Conservation (phyloP, 1,140 invertebrate genomes). For the Listronotus oregonensis region DNA sequence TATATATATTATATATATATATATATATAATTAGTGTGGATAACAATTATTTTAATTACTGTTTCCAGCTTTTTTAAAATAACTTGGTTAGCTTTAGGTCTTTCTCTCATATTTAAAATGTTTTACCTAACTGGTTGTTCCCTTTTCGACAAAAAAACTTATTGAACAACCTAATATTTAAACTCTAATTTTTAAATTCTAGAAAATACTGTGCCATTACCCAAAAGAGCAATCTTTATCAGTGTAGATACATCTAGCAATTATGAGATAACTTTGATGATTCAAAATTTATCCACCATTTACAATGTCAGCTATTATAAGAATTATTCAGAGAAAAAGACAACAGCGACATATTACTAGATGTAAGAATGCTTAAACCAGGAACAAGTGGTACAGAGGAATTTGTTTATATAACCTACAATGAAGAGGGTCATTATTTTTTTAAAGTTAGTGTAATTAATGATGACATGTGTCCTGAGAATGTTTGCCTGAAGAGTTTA, state of each 20-base stretch:
- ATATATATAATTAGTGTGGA: no score
- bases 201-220: conserved; percentile 11
- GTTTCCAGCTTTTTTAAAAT: no score
- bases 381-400: neutral
- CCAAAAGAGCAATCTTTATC: conserved; percentile 11
- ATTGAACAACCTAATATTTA: no score
- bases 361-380: conserved; percentile 35
- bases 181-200: conserved; percentile 8
- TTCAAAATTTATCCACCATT: conserved; percentile 33
- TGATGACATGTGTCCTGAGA: conserved; percentile 31
- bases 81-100: no score
- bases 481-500: conserved; percentile 37
- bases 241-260: conserved; percentile 25
- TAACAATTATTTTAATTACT: no score
- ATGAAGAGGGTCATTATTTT: conserved; percentile 44
- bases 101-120: no score
- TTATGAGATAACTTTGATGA: conserved; percentile 30
- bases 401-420: conserved; percentile 42
- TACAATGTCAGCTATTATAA: conserved; percentile 41
- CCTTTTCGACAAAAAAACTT: no score
- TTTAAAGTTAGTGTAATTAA: conserved; percentile 39
- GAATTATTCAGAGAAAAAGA: conserved; percentile 41
- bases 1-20: no score
- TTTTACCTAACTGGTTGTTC: no score
- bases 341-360: conserved; percentile 31